Base-by-base conservation (phyloP, 2,888 invertebrate species). In the Endomychus coccineus region DNA sequence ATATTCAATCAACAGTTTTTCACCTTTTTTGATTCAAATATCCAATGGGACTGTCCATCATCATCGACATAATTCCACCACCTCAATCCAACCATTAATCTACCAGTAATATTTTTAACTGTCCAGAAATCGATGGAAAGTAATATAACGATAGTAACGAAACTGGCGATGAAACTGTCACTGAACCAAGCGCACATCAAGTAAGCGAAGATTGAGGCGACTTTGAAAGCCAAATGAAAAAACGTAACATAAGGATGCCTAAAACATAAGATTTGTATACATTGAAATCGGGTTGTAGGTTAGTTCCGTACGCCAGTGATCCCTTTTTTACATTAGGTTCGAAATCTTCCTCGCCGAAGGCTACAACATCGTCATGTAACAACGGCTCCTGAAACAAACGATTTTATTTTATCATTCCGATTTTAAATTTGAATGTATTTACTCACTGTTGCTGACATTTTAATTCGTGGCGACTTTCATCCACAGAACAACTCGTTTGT, bases 11-110 rank as follows among this genome's bases (percentile, higher is more conserved):
- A 44, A 46, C 32, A 39, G 28, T 49, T 40, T 29, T 16, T 54
- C 69, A 88, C 91, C 81, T 92, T 88, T 70, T 83, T 76, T 1
- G 94, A 80, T 71, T 98, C 98, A 66, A 89, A 98, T 11, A 96
- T 85, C 98, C 98, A 98, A 64, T 95, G 92, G 31, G 95, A 97
- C 52, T 85, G 80, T 21, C 98, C 98, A 45, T 92, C 87, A 54
- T 94, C 95, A 60, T 98, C 97, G 0, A 98, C 89, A 62, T 96
- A 94, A 71, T 97, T 98, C 98, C 98, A 98, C 97, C 98, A 99
- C 46, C 98, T 73, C 12, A 98, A 69, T 1, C 97, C 97, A 13
- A 96, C 97, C 63, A 98, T 74, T 27, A 97, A 70, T 32, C 97
- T 77, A 17, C 97, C 96, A 42, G 90, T 91, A 28, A 95, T 84